Conservation (phyloP, 2,797 vertebrate species). For the Apodemus agrarius region DNA sequence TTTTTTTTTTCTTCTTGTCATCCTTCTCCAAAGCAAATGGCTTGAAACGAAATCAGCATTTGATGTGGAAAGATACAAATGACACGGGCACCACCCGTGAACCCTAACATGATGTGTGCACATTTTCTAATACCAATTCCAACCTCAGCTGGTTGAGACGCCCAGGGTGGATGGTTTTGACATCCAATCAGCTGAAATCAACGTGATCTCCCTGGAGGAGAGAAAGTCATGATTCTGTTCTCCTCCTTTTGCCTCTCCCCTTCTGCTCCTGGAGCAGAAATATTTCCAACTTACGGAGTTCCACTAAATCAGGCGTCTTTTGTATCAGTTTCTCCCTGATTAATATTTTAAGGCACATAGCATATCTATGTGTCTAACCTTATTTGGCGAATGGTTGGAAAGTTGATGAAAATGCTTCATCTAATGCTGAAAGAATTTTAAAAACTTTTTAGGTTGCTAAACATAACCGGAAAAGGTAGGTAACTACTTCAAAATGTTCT, state of each 20-base stretch:
- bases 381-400: slow-evolving; percentile 13
- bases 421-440: slow-evolving; percentile 65
- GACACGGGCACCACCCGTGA: background rate
- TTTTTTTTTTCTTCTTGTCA: background rate
- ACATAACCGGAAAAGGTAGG: slow-evolving; percentile 71
- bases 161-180: background rate
- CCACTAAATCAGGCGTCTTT: slow-evolving; percentile 51
- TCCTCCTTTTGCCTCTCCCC: slow-evolving; percentile 48
- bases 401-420: slow-evolving; percentile 69
- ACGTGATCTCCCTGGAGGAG: slow-evolving; percentile 30
- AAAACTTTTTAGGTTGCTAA: slow-evolving; percentile 66
- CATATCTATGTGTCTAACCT: background rate
- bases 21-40: slow-evolving; percentile 86
- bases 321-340: slow-evolving; percentile 55
- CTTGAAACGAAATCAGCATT: slow-evolving; percentile 84
- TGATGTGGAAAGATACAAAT: slow-evolving; percentile 67
- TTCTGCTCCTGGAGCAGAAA: slow-evolving; percentile 40
- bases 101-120: background rate
- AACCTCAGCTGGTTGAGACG: background rate
- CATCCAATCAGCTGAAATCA: background rate
- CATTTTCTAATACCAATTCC: background rate
- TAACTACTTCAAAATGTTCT: slow-evolving; percentile 60
- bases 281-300: slow-evolving; percentile 26
- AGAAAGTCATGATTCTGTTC: slow-evolving; percentile 41
- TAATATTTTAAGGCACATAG: slow-evolving; percentile 56